These are phyloP conservation scores for Chlorodrepanis virens DNA, from an alignment of 2,113 vertebrate genomes.

Conservation along the genomic window DNA sequence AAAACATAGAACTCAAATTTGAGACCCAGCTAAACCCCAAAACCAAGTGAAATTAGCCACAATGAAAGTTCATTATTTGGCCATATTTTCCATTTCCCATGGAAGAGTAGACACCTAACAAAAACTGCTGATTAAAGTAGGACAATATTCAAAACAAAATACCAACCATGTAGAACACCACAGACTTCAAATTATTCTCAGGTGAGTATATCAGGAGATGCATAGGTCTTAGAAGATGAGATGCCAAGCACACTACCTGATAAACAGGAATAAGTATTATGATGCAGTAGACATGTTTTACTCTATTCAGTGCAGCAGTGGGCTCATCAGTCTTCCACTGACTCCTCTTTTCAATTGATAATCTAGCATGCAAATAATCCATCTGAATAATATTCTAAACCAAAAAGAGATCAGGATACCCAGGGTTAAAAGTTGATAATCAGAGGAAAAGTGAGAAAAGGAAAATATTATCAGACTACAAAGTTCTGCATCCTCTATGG, in stretches of 20 bases:
- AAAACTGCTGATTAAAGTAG: not conserved
- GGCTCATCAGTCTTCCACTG: not conserved
- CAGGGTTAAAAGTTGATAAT: not conserved
- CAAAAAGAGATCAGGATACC: not conserved
- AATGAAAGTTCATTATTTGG: not conserved
- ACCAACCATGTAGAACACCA: rapidly evolving
- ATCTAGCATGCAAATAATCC: not conserved
- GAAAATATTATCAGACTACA: not conserved
- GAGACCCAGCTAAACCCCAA: not conserved
- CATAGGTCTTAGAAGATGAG: not conserved
- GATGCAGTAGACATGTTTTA: not conserved
- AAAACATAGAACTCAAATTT: not conserved
- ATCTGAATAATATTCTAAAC: not conserved
- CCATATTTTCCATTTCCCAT: not conserved
- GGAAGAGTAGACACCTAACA: not conserved
- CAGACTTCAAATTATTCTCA: not conserved
- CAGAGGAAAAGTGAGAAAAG: not conserved
- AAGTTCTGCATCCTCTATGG: not conserved
- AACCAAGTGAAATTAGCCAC: not conserved
- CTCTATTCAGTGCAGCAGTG: not conserved
- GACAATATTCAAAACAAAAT: not conserved
- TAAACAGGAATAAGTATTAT: not conserved
- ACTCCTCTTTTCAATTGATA: not conserved
- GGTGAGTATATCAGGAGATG: not conserved
- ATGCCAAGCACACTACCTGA: not conserved